Conservation (phyloP, 2,888 invertebrate species). For the Palloptera scutellata region DNA sequence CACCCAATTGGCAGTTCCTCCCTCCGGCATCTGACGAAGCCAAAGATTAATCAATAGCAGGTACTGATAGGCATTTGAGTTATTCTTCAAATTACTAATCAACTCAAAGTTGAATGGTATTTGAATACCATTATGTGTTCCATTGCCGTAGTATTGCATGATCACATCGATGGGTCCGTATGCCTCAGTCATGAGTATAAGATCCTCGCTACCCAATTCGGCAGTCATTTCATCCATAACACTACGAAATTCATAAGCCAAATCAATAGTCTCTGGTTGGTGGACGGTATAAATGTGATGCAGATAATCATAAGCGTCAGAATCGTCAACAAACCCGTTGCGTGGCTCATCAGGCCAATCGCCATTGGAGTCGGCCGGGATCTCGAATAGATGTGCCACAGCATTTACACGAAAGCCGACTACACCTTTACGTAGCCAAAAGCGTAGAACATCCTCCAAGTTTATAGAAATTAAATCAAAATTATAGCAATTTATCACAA, state of each 20-base stretch:
- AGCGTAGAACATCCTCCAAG: conserved; percentile 69
- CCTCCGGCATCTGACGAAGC: conserved; percentile 69
- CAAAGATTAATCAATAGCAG: conserved; percentile 68
- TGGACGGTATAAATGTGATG: conserved; percentile 70
- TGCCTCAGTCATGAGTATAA: conserved; percentile 71
- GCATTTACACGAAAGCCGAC: conserved; percentile 81
- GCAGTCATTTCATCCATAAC: conserved; percentile 66
- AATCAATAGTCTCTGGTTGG: conserved; percentile 68
- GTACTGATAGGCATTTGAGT: conserved; percentile 67
- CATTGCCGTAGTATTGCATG: conserved; percentile 71
- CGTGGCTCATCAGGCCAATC: conserved; percentile 67
- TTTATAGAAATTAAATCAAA: background rate
- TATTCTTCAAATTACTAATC: conserved; percentile 66
- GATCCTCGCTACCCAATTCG: conserved; percentile 56
- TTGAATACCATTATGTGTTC: conserved; percentile 65
- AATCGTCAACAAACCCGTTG: conserved; percentile 62
- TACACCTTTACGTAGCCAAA: conserved; percentile 82
- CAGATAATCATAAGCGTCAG: conserved; percentile 67
- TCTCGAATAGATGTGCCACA: conserved; percentile 64
- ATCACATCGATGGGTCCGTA: conserved; percentile 68
- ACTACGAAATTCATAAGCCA: conserved; percentile 68
- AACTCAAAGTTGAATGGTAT: conserved; percentile 75
- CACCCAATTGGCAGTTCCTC: conserved; percentile 71
- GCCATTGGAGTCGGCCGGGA: conserved; percentile 49
- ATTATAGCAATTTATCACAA: no score